Percentiles rank a stretch among this genome's conserved stretches.
These are phyloP conservation scores for Heloderma charlesbogerti DNA, from an alignment of 2,113 vertebrate species.

Conservation along the genomic window DNA sequence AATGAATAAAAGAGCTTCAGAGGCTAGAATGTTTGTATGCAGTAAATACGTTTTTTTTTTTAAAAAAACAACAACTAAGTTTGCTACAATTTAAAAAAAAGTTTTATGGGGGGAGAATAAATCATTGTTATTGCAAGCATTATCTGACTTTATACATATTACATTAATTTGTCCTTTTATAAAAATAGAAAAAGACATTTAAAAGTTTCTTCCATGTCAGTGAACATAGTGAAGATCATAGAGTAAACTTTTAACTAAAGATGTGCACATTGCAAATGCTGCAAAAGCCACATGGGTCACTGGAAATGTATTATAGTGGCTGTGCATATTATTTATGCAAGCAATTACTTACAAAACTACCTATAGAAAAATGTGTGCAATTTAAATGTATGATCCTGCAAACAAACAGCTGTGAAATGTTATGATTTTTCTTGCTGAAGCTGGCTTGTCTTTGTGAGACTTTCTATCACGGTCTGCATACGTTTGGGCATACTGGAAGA, in stretches of 20 bases:
- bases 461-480: not conserved
- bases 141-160: slow-evolving; percentile 17
- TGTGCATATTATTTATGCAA: slow-evolving; percentile 12
- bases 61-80: not conserved
- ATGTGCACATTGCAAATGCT: not conserved
- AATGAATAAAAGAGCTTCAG: not conserved
- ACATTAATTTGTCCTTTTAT: slow-evolving; percentile 42
- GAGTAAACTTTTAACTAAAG: not conserved
- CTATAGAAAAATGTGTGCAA: not conserved
- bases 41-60: rapidly evolving
- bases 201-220: not conserved
- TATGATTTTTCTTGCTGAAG: slow-evolving; percentile 11
- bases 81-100: not conserved
- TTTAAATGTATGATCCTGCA: slow-evolving; percentile 35
- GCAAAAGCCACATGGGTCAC: not conserved
- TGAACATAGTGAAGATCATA: not conserved
- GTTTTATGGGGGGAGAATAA: slow-evolving; percentile 45
- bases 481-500: slow-evolving; percentile 32
- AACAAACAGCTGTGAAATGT: not conserved
- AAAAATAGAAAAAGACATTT: slow-evolving; percentile 32
- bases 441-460: not conserved
- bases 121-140: slow-evolving; percentile 37
- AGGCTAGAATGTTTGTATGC: not conserved
- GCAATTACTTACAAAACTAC: slow-evolving; percentile 30
- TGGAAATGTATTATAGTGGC: slow-evolving; percentile 4